phyloP scores from a whole-genome alignment of 1,140 invertebrate species.

The Hycleus phaleratus region DNA sequence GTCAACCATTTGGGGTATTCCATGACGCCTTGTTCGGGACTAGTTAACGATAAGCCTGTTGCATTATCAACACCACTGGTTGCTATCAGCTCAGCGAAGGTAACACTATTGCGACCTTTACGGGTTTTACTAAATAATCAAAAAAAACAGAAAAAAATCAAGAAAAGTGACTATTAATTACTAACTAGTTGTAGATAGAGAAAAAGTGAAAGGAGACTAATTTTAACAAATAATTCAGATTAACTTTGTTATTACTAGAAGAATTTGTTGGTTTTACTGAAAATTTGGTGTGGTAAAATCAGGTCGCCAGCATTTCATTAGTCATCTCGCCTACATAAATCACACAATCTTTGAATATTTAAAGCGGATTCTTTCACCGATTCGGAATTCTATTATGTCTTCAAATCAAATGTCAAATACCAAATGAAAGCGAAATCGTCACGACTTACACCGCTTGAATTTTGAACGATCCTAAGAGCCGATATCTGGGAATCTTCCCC shows the following conservation, averaged over 20 bases:
- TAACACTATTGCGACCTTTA: slow-evolving; percentile 38
- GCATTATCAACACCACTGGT: slow-evolving; percentile 33
- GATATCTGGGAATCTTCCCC: too few relatives aligned
- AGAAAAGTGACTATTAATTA: not conserved
- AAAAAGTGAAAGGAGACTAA: not conserved
- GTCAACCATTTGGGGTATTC: slow-evolving; percentile 41
- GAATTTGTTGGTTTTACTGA: too few relatives aligned
- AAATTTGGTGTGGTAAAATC: not conserved
- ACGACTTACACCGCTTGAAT: too few relatives aligned
- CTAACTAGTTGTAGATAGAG: not conserved
- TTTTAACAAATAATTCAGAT: not conserved
- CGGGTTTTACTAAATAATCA: slow-evolving; percentile 22
- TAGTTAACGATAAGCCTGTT: slow-evolving; percentile 35
- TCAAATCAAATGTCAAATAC: too few relatives aligned
- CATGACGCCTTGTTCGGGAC: slow-evolving; percentile 36
- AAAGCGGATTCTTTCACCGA: too few relatives aligned
- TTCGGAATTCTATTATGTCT: too few relatives aligned
- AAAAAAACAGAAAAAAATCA: not conserved
- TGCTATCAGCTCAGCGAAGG: slow-evolving; percentile 37
- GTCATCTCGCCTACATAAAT: slow-evolving; percentile 4
- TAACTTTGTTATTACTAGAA: too few relatives aligned
- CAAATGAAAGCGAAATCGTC: too few relatives aligned
- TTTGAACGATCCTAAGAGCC: too few relatives aligned
- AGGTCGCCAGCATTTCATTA: not conserved
- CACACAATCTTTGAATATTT: not conserved